Evolutionary conservation across 2,113 vertebrate species (phyloP).

Genomic region (Uria lomvia): DNA sequence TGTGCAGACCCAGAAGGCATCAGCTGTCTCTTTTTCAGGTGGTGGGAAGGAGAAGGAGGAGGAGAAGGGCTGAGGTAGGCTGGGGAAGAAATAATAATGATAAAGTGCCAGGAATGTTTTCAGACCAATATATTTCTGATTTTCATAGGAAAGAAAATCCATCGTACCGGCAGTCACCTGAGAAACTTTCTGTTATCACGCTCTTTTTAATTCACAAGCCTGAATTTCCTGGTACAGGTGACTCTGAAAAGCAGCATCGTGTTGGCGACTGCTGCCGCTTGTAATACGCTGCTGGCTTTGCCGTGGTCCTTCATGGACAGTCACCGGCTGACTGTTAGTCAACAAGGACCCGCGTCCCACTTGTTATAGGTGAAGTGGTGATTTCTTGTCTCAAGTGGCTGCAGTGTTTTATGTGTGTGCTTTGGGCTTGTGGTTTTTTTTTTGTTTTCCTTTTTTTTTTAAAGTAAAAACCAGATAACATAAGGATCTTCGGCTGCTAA

Average conservation of each 20-base stretch:
- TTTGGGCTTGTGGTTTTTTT: neutral
- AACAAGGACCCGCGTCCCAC: neutral
- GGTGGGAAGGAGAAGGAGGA: neutral
- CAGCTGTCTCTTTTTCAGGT: neutral
- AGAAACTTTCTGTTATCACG: conserved; percentile 25
- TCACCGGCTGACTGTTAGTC: neutral
- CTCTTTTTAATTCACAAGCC: conserved; percentile 34
- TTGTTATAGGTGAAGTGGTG: neutral
- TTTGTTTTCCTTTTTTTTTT: neutral
- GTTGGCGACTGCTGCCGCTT: conserved; percentile 22
- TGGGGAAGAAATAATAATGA: neutral
- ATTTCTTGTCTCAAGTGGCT: neutral
- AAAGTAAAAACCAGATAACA: neutral
- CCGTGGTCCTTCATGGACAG: neutral
- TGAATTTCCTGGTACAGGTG: conserved; percentile 18
- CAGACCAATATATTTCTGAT: neutral
- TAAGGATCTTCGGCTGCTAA: neutral
- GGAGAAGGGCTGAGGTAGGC: neutral
- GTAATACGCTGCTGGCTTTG: conserved; percentile 17
- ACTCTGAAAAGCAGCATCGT: conserved; percentile 27
- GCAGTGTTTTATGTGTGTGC: neutral
- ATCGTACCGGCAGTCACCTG: conserved; percentile 22
- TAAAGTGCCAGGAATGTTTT: neutral
- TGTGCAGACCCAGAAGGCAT: neutral
- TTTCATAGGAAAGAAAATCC: conserved; percentile 35